A percentile compares a stretch with the other conserved stretches of the same genome.
Conservation (phyloP, 2,888 invertebrate species). For the Pachymerium ferrugineum region DNA sequence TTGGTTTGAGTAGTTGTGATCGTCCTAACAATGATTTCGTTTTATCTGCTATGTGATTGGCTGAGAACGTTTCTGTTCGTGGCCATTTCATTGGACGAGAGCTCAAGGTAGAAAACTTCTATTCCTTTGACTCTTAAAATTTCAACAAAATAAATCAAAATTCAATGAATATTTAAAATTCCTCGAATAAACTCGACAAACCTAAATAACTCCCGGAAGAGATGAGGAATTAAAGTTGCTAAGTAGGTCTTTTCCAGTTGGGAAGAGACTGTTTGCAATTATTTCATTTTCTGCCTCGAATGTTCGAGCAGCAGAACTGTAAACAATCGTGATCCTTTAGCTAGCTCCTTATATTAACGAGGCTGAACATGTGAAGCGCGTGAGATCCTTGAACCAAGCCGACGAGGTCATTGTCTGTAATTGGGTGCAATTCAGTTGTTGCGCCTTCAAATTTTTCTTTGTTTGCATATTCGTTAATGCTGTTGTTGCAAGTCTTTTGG, state of each 20-base stretch:
- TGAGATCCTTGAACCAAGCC: background rate
- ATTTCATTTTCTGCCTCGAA: background rate
- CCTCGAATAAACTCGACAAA: background rate
- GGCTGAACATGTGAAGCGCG: background rate
- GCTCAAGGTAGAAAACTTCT: too few relatives aligned
- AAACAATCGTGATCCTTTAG: background rate
- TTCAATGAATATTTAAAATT: too few relatives aligned
- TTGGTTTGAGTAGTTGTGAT: background rate
- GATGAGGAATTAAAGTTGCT: too few relatives aligned
- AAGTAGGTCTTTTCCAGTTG: background rate
- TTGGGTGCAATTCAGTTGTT: conserved; percentile 21
- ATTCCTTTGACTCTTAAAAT: too few relatives aligned
- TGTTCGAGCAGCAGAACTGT: background rate
- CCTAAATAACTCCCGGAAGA: background rate
- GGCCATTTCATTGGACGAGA: too few relatives aligned
- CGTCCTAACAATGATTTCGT: too few relatives aligned
- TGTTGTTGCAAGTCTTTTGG: background rate
- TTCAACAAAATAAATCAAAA: too few relatives aligned
- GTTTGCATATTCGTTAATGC: background rate
- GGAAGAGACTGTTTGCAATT: background rate
- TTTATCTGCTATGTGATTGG: too few relatives aligned
- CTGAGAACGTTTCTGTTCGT: too few relatives aligned
- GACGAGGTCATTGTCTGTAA: background rate
- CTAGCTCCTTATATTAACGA: background rate
- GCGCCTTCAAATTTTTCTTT: background rate